phyloP scores from a whole-genome alignment of 2,113 vertebrate genomes.

The Anthoscopus minutus region DNA sequence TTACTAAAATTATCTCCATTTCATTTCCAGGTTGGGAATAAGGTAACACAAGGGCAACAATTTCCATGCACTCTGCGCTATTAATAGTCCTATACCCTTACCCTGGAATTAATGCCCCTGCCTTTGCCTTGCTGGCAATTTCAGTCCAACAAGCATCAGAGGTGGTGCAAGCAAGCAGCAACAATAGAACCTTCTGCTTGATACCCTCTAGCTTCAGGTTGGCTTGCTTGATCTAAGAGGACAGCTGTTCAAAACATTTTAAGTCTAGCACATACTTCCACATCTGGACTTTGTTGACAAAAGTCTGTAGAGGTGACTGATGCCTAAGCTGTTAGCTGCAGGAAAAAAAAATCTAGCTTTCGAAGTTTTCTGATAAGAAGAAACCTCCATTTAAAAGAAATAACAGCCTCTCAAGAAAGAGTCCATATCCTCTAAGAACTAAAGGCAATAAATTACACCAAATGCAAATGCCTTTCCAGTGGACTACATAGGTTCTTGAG shows the following conservation, averaged over 20 bases:
- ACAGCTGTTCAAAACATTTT: neutral
- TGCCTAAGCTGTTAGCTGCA: neutral
- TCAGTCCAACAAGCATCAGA: neutral
- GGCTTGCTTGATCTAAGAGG: neutral
- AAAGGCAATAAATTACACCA: neutral
- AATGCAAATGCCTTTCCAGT: neutral
- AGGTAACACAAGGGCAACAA: neutral
- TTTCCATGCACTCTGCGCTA: neutral
- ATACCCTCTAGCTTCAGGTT: neutral
- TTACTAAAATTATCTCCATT: too few species aligned
- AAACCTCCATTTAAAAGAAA: neutral
- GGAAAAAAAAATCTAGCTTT: neutral
- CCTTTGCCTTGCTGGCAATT: neutral
- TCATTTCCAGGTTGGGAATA: too few species aligned
- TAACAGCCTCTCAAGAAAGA: neutral
- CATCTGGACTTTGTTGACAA: neutral
- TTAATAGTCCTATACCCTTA: neutral
- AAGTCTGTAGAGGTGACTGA: neutral
- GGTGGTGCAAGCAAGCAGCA: neutral
- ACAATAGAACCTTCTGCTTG: neutral
- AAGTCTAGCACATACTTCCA: neutral
- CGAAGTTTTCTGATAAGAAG: neutral
- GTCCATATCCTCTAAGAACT: neutral
- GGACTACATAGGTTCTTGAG: neutral
- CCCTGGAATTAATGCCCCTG: neutral